These are phyloP conservation scores for Peromyscus eremicus DNA, from an alignment of 2,797 vertebrate genomes.

Conservation along the genomic window DNA sequence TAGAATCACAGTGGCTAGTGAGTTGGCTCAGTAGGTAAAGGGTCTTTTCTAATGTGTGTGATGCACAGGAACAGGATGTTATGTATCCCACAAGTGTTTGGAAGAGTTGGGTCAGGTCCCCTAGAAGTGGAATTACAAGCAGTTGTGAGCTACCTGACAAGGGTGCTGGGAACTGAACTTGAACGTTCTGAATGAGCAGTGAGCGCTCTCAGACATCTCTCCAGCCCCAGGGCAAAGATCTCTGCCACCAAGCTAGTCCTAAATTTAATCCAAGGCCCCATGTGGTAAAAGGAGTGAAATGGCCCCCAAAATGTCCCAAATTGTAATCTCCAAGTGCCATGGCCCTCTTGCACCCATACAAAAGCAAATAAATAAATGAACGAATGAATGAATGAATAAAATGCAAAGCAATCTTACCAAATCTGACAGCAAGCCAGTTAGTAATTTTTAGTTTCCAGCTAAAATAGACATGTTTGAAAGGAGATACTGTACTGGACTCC, in stretches of 20 bases:
- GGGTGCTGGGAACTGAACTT: not conserved
- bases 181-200: not conserved
- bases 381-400: too few relatives aligned
- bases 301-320: not conserved
- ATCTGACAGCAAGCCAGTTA: slow-evolving; percentile 38
- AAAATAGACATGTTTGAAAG: slow-evolving; percentile 8
- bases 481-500: not conserved
- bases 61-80: not conserved
- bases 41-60: not conserved
- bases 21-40: not conserved
- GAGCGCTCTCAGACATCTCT: not conserved
- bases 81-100: not conserved
- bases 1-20: not conserved
- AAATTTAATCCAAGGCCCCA: not conserved
- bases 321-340: not conserved
- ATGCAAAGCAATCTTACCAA: not conserved
- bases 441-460: not conserved
- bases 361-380: not conserved
- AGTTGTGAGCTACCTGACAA: not conserved
- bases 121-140: not conserved
- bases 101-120: not conserved
- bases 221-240: not conserved
- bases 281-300: not conserved
- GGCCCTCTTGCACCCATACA: not conserved
- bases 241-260: not conserved